These are phyloP conservation scores for Halichoeres trimaculatus DNA, from an alignment of 2,113 vertebrate species.

Conservation along the genomic window DNA sequence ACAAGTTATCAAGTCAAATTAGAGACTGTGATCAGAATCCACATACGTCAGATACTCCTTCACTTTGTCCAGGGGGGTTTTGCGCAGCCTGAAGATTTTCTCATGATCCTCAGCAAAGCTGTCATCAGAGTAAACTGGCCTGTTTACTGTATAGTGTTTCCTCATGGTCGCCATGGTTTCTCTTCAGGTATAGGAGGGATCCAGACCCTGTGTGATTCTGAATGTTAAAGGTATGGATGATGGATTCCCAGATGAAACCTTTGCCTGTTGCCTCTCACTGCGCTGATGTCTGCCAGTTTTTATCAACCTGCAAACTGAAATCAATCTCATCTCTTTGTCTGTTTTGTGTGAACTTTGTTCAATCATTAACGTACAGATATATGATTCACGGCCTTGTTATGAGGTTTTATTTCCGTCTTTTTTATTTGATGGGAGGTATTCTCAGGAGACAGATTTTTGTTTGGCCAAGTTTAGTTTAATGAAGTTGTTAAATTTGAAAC, in stretches of 20 bases:
- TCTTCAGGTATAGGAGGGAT: not conserved
- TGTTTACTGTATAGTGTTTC: constrained; percentile 86
- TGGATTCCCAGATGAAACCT: constrained; percentile 4
- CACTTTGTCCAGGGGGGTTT: constrained; percentile 85
- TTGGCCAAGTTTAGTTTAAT: not conserved
- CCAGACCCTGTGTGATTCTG: too few species aligned
- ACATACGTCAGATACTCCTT: constrained; percentile 87
- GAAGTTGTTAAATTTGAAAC: too few species aligned
- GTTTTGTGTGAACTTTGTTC: constrained; percentile 34
- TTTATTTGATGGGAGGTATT: not conserved
- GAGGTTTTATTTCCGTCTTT: not conserved
- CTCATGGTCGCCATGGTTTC: constrained; percentile 73
- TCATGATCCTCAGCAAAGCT: constrained; percentile 83
- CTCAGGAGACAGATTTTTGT: not conserved
- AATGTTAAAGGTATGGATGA: not conserved
- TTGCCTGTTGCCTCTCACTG: not conserved
- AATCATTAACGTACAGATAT: constrained; percentile 62
- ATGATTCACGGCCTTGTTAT: not conserved
- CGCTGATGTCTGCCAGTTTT: not conserved
- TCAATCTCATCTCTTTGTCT: not conserved
- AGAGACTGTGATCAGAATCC: not conserved
- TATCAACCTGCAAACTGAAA: constrained; percentile 42
- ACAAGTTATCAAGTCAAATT: not conserved
- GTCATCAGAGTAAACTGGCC: constrained; percentile 89
- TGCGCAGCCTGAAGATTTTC: constrained; percentile 84